These are phyloP conservation scores for Umimayanthus kanabou DNA, from an alignment of 92 coral and sea anemone genomes.

Conservation along the genomic window DNA sequence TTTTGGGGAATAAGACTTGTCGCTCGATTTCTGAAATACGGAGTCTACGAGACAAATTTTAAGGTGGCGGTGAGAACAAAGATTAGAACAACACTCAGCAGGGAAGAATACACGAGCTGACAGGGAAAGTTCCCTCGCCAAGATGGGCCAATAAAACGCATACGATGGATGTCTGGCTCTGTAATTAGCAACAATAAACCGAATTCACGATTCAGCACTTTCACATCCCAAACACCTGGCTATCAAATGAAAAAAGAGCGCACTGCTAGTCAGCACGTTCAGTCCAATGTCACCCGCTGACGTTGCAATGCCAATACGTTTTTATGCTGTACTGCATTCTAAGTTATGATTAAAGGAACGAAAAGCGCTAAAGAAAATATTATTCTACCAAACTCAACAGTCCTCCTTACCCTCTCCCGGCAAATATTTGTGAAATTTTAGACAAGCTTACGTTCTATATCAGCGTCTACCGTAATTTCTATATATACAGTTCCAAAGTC, in stretches of 20 bases:
- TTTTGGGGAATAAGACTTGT: neutral
- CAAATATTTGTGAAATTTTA: neutral
- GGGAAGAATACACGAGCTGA: neutral
- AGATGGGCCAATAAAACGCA: neutral
- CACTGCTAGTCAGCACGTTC: constrained; percentile 19
- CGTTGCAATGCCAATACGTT: neutral
- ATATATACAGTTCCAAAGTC: neutral
- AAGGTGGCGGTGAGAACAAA: constrained; percentile 22
- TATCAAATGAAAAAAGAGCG: neutral
- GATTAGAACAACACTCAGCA: neutral
- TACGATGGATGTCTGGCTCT: neutral
- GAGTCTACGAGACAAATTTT: neutral
- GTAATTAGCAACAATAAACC: neutral
- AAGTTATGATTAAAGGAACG: neutral
- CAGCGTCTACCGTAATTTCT: neutral
- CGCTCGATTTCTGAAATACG: neutral
- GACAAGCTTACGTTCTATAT: neutral
- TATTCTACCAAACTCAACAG: neutral
- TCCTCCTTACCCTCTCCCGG: neutral
- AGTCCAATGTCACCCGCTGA: neutral
- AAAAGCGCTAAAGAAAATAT: neutral
- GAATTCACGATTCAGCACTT: constrained; percentile 24
- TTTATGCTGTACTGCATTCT: neutral
- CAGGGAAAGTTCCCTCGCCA: constrained; percentile 10
- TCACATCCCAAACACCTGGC: constrained; percentile 2